Percentiles rank a stretch among this genome's conserved stretches.
phyloP scores from a whole-genome alignment of 1,140 invertebrate species.

The Apolygus lucorum region DNA sequence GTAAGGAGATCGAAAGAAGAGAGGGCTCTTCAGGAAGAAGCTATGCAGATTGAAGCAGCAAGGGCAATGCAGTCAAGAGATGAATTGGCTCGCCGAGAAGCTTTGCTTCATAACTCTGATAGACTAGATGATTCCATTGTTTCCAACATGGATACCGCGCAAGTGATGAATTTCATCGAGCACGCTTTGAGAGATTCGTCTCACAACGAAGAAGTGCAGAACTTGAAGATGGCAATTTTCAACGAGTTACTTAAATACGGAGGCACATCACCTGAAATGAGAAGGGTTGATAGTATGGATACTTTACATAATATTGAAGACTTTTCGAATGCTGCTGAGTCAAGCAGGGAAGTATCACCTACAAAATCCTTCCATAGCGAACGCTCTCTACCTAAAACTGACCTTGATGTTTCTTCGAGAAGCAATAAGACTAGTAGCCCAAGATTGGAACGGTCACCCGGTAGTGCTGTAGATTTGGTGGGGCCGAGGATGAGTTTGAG shows the following conservation, averaged over 20 bases:
- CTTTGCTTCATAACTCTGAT: too few relatives aligned
- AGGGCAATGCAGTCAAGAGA: too few relatives aligned
- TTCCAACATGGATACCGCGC: neutral
- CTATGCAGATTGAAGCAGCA: too few relatives aligned
- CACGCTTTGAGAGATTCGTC: neutral
- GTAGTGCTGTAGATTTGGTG: neutral
- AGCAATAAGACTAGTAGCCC: neutral
- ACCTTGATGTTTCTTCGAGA: neutral
- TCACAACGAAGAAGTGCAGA: constrained; percentile 7
- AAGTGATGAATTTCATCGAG: constrained; percentile 12
- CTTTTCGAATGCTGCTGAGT: neutral
- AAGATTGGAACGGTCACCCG: too few relatives aligned
- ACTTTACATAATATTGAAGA: constrained; percentile 11
- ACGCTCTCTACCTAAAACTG: neutral
- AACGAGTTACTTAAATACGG: constrained; percentile 8
- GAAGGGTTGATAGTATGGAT: neutral
- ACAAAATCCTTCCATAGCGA: neutral
- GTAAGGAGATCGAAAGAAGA: too few relatives aligned
- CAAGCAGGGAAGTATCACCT: neutral
- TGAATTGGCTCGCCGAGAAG: too few relatives aligned
- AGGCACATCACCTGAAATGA: neutral
- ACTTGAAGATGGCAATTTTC: neutral
- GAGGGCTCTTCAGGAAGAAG: too few relatives aligned
- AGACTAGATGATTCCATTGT: neutral
- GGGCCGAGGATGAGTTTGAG: neutral